Conservation (phyloP, 1,140 invertebrate genomes). For the Meloidogyne chitwoodi region DNA sequence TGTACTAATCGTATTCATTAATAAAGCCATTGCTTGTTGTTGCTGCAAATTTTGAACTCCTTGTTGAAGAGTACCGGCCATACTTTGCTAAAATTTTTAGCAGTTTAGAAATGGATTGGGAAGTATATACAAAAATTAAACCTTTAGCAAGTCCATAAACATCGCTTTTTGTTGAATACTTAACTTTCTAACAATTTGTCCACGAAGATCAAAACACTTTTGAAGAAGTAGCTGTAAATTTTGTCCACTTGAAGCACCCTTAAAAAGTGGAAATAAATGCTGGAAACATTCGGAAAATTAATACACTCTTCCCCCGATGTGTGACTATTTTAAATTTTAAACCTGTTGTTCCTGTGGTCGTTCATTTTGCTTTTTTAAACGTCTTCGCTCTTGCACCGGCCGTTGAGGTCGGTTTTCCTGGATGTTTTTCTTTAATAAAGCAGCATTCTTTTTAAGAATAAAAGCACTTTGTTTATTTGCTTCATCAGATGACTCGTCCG, state of each 20-base stretch:
- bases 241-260: constrained; percentile 6
- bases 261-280: background rate
- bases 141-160: constrained; percentile 12
- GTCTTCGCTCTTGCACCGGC: background rate
- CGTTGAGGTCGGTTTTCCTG: background rate
- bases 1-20: background rate
- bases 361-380: background rate
- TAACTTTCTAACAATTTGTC: constrained; percentile 12
- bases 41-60: constrained; percentile 2
- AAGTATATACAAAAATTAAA: background rate
- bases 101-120: too few relatives aligned
- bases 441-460: background rate
- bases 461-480: background rate
- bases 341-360: background rate
- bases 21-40: background rate
- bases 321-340: background rate
- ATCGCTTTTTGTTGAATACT: constrained; percentile 19
- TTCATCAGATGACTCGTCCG: background rate
- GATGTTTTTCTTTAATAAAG: background rate
- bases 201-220: constrained; percentile 21
- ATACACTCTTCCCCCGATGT: background rate
- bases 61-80: constrained; percentile 5
- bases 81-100: constrained; percentile 1
- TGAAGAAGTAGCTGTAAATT: constrained; percentile 9
- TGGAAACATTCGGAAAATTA: background rate